These are phyloP conservation scores for Drosophila serrata DNA, from an alignment of 1,140 invertebrate species.

Conservation along the genomic window DNA sequence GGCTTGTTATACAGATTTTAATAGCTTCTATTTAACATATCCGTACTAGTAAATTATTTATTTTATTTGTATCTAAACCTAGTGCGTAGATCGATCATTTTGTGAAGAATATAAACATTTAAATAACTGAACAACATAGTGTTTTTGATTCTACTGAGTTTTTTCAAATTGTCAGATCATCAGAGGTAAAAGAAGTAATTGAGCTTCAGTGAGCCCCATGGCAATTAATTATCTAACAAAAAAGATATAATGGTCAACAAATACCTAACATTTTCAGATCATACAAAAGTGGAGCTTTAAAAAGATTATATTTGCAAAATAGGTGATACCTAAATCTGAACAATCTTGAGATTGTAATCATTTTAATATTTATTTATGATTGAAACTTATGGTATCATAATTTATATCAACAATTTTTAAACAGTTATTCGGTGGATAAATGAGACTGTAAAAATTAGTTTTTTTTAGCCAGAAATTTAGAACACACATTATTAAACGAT, in stretches of 20 bases:
- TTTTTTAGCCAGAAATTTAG: background rate
- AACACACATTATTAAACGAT: background rate
- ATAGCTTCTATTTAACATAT: constrained; percentile 43
- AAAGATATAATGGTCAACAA: background rate
- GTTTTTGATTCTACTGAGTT: background rate
- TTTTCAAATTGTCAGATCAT: background rate
- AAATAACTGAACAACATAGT: constrained; percentile 16
- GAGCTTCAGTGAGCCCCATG: background rate
- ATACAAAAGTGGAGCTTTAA: background rate
- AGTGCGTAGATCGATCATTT: constrained; percentile 40
- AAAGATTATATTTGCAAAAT: background rate
- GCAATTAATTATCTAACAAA: background rate
- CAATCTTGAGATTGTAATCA: background rate
- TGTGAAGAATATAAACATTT: constrained; percentile 55
- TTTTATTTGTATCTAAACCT: constrained; percentile 49
- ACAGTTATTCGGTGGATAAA: background rate
- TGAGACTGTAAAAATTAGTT: background rate
- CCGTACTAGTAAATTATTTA: constrained; percentile 56
- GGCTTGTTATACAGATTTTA: constrained; percentile 46
- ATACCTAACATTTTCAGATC: background rate
- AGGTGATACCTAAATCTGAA: background rate
- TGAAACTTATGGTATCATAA: background rate
- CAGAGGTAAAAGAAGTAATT: background rate
- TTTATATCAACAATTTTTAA: background rate
- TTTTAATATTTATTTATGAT: background rate